A percentile compares a stretch with the other conserved stretches of the same genome.
Conservation (phyloP, 2,113 vertebrate genomes). For the Rhinichthys klamathensis region DNA sequence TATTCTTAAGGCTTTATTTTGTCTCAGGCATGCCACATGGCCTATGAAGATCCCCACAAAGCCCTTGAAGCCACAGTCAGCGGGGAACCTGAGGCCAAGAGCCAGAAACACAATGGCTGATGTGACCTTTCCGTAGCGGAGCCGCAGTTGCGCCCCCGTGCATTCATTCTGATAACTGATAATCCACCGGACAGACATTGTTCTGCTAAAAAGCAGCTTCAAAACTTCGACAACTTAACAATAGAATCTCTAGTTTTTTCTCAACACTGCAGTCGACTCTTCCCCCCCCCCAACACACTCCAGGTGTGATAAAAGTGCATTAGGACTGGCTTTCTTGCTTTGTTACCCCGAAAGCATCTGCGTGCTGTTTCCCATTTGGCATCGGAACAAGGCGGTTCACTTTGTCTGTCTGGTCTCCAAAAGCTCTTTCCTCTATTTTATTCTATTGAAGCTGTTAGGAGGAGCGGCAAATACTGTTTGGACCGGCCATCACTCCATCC, state of each 20-base stretch:
- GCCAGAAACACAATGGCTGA: constrained; percentile 33
- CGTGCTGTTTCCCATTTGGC: constrained; percentile 43
- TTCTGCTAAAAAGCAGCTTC: constrained; percentile 28
- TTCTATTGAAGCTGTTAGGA: constrained; percentile 29
- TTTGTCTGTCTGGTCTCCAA: constrained; percentile 32
- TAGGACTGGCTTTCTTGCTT: constrained; percentile 36
- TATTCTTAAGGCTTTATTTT: constrained; percentile 38
- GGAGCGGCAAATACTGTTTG: constrained; percentile 12
- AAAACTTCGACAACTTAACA: not conserved
- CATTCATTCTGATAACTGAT: constrained; percentile 32
- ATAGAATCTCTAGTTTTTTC: not conserved
- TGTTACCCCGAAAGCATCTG: constrained; percentile 35
- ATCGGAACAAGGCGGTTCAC: constrained; percentile 12
- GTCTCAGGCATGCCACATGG: constrained; percentile 26
- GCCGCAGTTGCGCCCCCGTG: constrained; percentile 17
- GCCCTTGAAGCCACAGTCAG: constrained; percentile 23
- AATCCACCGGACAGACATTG: constrained; percentile 29
- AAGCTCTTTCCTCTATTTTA: constrained; percentile 8
- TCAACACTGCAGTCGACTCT: not conserved
- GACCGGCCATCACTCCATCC: constrained; percentile 13
- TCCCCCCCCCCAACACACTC: not conserved
- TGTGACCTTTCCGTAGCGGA: constrained; percentile 16
- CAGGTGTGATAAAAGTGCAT: constrained; percentile 40
- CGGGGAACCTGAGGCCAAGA: not conserved
- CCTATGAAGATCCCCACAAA: constrained; percentile 26